Conservation (phyloP, 2,888 invertebrate species). For the Cyclophora albipunctata region DNA sequence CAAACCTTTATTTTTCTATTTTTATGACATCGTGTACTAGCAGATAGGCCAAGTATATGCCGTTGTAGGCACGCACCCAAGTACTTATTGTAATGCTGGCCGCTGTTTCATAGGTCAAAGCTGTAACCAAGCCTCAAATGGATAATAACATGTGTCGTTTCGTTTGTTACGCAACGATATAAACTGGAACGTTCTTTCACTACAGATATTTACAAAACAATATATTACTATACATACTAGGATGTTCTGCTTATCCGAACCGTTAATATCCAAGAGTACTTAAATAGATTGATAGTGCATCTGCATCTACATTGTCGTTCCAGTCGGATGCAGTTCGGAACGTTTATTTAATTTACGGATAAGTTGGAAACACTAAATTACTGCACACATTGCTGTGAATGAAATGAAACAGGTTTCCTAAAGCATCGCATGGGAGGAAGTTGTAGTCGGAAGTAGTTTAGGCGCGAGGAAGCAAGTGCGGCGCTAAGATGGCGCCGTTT, state of each 20-base stretch:
- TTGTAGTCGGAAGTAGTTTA: conserved; percentile 45
- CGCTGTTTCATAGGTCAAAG: neutral
- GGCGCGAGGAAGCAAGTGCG: conserved; percentile 33
- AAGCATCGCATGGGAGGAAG: conserved; percentile 28
- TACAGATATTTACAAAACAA: too few relatives aligned
- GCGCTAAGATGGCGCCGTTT: conserved; percentile 34
- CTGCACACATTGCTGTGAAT: conserved; percentile 13
- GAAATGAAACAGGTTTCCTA: conserved; percentile 24
- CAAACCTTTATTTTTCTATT: conserved; percentile 6
- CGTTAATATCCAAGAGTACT: too few relatives aligned
- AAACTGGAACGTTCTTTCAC: too few relatives aligned
- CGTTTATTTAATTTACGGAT: neutral
- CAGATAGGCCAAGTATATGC: neutral
- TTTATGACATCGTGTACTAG: conserved; percentile 7
- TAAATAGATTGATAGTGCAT: too few relatives aligned
- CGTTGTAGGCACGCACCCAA: too few relatives aligned
- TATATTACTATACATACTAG: too few relatives aligned
- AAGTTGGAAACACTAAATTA: conserved; percentile 11
- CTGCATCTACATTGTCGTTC: too few relatives aligned
- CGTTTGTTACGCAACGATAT: too few relatives aligned
- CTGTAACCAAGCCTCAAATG: conserved; percentile 1
- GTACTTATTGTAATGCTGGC: too few relatives aligned
- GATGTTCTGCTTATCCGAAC: too few relatives aligned
- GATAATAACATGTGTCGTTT: neutral
- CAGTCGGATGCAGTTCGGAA: too few relatives aligned